Base-by-base conservation (phyloP, 23 tunicate genomes). In the Styela clava region DNA sequence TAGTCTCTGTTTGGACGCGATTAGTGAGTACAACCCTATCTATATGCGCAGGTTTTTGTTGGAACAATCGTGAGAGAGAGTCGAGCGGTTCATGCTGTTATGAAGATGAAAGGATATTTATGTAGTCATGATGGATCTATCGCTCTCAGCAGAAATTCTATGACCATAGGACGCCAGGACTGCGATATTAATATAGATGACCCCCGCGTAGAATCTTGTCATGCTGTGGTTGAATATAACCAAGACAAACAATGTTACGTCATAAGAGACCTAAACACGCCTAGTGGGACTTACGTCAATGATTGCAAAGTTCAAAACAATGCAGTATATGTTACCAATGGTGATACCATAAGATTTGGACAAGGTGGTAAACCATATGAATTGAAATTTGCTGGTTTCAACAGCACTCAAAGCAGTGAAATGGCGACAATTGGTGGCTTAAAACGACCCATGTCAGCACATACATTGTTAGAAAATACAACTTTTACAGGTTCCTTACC, bases 291-390 rank as follows among this genome's bases (percentile, higher is more conserved):
- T 52, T 91, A 91, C 70, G 90, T 91, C 18, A 91, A 91, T 69
- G 89, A 91, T 62, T 82, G 90, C 64, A 82, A 88, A 37, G 79
- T 91, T 22, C 97, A 91, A 81, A 91, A 91, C 69, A 83, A 85
- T 35, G 90, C 90, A 1, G 97, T 91, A 5, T 62, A 74, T 24
- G 51, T 91, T 69, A 88, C 97, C 26, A 86, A 76, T 68, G 97
- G 97, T 31, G 97, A 91, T 33, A 61, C 64, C 0, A 83, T 91
- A 20, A 86, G 85, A 52, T 91, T 85, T 86, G 90, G 90, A 27
- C 79, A 81, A 74, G 84, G 44, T 36, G 86, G 90, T 23, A 82
- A 78, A 78, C 68, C 86, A 2, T 86, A 79, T 83, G 86, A 85
- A 82, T 52, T 89, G 61, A 65, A 24, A 61, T 30, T 84, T 2